Conservation (phyloP, 2,797 vertebrate species). For the Enteromius fasciolatus region DNA sequence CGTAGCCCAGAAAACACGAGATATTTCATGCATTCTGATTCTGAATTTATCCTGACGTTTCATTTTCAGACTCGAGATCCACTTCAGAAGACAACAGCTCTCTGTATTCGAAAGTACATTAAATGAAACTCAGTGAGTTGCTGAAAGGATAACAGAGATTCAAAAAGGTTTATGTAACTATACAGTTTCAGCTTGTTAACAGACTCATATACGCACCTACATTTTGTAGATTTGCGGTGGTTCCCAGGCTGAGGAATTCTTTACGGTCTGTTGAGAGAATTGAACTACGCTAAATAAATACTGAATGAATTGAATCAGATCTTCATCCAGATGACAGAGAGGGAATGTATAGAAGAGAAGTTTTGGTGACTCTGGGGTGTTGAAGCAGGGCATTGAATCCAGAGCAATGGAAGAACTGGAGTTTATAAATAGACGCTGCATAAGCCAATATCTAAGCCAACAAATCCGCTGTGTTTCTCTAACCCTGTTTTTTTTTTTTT, state of each 20-base stretch:
- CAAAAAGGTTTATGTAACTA: conserved; percentile 17
- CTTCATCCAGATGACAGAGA: neutral
- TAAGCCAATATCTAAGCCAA: conserved; percentile 63
- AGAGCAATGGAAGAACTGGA: conserved; percentile 65
- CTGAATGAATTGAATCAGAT: neutral
- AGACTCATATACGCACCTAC: neutral
- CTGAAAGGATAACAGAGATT: conserved; percentile 12
- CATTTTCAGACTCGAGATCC: neutral
- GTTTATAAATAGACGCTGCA: conserved; percentile 69
- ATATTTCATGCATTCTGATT: neutral
- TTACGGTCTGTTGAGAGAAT: conserved; percentile 7
- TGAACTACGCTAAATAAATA: conserved; percentile 17
- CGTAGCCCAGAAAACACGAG: neutral
- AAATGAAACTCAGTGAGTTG: neutral
- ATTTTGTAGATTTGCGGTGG: neutral
- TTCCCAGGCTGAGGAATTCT: neutral
- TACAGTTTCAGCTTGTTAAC: conserved; percentile 28
- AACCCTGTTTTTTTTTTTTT: conserved; percentile 52
- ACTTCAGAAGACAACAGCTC: conserved; percentile 13
- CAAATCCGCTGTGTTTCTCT: conserved; percentile 65
- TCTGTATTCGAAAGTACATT: conserved; percentile 1
- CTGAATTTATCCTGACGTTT: neutral
- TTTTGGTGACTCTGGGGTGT: neutral
- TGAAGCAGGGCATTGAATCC: conserved; percentile 48
- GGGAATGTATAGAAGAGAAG: neutral